Conservation (phyloP, 2,797 vertebrate genomes). For the Vespertilio murinus region DNA sequence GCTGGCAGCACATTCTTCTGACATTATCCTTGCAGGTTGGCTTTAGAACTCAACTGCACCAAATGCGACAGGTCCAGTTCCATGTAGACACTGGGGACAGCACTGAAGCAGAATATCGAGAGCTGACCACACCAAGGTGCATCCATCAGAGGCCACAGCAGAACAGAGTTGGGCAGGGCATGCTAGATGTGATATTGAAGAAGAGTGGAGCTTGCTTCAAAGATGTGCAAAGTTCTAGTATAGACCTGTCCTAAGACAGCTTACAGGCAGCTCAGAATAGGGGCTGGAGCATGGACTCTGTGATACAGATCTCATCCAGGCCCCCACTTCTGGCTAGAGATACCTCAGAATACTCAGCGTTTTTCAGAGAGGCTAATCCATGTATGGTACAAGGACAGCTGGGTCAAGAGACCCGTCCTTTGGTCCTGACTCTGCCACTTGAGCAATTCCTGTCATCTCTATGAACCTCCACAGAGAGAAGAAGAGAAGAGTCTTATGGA, state of each 20-base stretch:
- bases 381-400: fast-evolving
- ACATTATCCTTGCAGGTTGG: neutral
- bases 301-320: neutral
- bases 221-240: neutral
- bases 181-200: neutral
- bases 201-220: neutral
- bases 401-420: neutral
- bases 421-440: neutral
- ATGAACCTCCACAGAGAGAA: neutral
- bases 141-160: neutral
- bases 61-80: neutral
- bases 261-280: neutral
- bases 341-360: neutral
- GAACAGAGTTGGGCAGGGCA: neutral
- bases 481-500: neutral
- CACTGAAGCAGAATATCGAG: neutral
- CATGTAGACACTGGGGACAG: no score
- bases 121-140: neutral
- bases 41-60: neutral
- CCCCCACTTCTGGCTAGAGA: neutral
- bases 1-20: conserved; percentile 34
- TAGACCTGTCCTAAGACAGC: neutral
- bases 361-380: neutral
- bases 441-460: neutral
- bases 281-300: fast-evolving